Evolutionary conservation across 2,888 invertebrate species (phyloP).

Genomic region (Ellobium chinense): DNA sequence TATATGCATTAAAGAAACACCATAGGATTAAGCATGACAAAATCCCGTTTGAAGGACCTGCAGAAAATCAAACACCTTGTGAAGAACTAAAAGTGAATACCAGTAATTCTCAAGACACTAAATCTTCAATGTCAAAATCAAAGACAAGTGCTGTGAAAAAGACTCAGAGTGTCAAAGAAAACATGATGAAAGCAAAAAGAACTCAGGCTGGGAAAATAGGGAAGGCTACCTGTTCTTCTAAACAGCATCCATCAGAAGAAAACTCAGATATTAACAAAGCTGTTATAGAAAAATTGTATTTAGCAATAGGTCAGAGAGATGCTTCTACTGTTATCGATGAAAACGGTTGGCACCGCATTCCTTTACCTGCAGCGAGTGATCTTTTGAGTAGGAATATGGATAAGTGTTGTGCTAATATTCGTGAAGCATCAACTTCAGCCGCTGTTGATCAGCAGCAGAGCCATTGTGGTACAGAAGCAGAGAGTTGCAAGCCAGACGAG

Average conservation of each 20-base stretch:
- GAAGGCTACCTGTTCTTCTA: too few species aligned
- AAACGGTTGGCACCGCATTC: conserved; percentile 20
- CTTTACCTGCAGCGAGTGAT: neutral
- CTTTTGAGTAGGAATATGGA: neutral
- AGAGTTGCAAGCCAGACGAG: too few species aligned
- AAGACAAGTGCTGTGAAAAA: neutral
- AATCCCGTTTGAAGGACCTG: neutral
- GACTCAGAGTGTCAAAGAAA: neutral
- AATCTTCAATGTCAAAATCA: too few species aligned
- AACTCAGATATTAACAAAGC: neutral
- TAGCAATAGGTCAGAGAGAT: neutral
- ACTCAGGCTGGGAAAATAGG: neutral
- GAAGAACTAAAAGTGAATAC: too few species aligned
- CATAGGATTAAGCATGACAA: conserved; percentile 2
- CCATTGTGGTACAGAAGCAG: too few species aligned
- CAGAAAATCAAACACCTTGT: neutral
- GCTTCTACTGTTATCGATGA: neutral
- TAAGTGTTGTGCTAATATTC: too few species aligned
- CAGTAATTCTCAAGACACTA: neutral
- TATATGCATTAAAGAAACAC: conserved; percentile 26
- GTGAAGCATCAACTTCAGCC: too few species aligned
- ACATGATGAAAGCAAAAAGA: neutral
- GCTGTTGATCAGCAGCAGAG: too few species aligned
- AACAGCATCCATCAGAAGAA: too few species aligned
- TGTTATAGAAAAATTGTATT: neutral